A percentile compares a stretch with the other conserved stretches of the same genome.
These are phyloP conservation scores for Sinocyclocheilus maitianheensis DNA, from an alignment of 2,113 vertebrate species.

Conservation along the genomic window DNA sequence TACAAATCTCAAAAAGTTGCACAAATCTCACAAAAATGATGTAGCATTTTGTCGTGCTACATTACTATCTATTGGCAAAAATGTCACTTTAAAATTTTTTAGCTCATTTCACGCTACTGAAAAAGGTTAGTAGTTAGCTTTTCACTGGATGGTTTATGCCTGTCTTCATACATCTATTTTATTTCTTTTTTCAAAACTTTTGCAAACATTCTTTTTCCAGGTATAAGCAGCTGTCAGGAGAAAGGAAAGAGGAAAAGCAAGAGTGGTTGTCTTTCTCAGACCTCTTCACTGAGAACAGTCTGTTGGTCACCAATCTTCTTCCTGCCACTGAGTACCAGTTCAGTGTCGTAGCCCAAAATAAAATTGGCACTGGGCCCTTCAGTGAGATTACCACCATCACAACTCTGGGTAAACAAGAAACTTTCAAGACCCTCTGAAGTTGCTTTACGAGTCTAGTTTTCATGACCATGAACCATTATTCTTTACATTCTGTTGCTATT, in stretches of 20 bases:
- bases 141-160: neutral
- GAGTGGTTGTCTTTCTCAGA: slow-evolving; percentile 85
- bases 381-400: slow-evolving; percentile 80
- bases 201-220: slow-evolving; percentile 62
- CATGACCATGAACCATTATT: neutral
- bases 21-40: too few relatives aligned
- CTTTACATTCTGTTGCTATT: neutral
- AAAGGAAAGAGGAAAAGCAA: slow-evolving; percentile 68
- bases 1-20: too few relatives aligned
- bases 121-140: too few relatives aligned
- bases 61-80: neutral
- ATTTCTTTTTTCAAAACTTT: neutral
- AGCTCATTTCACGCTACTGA: neutral
- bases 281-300: slow-evolving; percentile 68
- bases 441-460: neutral
- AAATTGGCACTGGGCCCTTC: slow-evolving; percentile 90
- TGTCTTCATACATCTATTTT: neutral
- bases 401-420: slow-evolving; percentile 80
- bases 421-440: neutral
- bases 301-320: slow-evolving; percentile 83
- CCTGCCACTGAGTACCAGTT: slow-evolving; percentile 87
- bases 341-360: slow-evolving; percentile 90
- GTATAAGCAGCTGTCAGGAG: slow-evolving; percentile 76
- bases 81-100: neutral
- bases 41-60: too few relatives aligned